Base-by-base conservation (phyloP, 2,888 invertebrate species). In the Philhelius pedissequus region DNA sequence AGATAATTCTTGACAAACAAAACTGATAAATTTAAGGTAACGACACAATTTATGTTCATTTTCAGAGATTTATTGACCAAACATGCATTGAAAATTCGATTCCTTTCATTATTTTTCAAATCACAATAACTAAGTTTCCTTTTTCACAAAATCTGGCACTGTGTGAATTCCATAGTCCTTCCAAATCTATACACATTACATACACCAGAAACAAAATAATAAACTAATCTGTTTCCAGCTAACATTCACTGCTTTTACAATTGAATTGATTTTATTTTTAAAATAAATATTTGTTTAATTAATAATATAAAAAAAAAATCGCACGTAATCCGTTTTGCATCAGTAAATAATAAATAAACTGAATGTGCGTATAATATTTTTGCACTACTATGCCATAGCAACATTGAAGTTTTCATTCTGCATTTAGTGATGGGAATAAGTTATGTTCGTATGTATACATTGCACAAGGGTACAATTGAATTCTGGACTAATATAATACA, bases 141-240 rank as follows among this genome's bases (percentile, higher is more conserved):
- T 48, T 22, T 13, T 1, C 20, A 48, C 7, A 7, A 22, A 48
- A 48, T 48, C 48, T n/a, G 7, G 7, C 6, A 13, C 3, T 48
- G 48, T 22, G 7, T 1, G 0, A 22, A 13, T 13, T 13, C 6
- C 22, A 13, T 3, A 48, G 48, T 13, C 48, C 22, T 54, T 9
- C 6, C 54, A 54, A n/a, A n/a, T n/a, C 18, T 54, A 9, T 52
- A 8, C 5, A 13, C n/a, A 25, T 25, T n/a, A 6, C 18, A 54
- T 18, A 52, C 15, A n/a, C 27, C 38, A 27, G 15, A 38, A 48
- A 40, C 52, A 30, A 30, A 60, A 60, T 48, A 64, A 60, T 48
- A 64, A 60, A 68, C 66, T 79, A 66, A 79, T 73, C 43, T 40
- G 4, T 4, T 79, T 73, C 74, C 43, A 60, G 52, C 73, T 56